These are phyloP conservation scores for Tapirus indicus DNA, from an alignment of 2,797 vertebrate genomes.

Conservation along the genomic window DNA sequence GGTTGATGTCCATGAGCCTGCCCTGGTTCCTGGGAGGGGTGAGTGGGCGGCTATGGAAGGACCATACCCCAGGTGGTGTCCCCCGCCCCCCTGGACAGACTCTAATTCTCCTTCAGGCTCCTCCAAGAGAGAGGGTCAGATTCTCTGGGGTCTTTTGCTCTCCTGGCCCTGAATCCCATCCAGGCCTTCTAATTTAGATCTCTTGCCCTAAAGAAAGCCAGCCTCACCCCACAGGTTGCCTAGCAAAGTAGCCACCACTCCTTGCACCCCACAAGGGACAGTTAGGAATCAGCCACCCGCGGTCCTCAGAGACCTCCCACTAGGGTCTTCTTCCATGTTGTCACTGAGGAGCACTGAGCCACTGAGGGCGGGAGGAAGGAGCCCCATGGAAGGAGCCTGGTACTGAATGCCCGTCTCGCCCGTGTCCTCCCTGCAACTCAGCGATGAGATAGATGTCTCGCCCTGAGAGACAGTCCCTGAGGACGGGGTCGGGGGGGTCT, in stretches of 20 bases:
- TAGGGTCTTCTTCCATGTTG: neutral
- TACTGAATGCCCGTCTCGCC: neutral
- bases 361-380: neutral
- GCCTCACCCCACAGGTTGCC: neutral
- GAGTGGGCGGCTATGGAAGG: rapidly evolving
- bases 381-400: neutral
- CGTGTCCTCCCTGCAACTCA: rapidly evolving
- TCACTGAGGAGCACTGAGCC: neutral
- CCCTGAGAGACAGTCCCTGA: neutral
- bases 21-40: neutral
- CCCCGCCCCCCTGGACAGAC: rapidly evolving
- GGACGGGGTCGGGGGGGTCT: neutral
- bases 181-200: neutral
- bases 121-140: neutral
- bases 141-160: neutral
- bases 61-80: too few species aligned
- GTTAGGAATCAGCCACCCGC: neutral
- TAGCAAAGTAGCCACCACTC: neutral
- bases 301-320: neutral
- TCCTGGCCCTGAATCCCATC: neutral
- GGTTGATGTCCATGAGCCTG: rapidly evolving
- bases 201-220: neutral
- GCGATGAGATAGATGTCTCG: neutral
- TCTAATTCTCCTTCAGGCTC: neutral
- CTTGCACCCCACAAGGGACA: neutral